phyloP scores from a whole-genome alignment of 1,140 invertebrate genomes.

The Pseudomyrmex pallidus region DNA sequence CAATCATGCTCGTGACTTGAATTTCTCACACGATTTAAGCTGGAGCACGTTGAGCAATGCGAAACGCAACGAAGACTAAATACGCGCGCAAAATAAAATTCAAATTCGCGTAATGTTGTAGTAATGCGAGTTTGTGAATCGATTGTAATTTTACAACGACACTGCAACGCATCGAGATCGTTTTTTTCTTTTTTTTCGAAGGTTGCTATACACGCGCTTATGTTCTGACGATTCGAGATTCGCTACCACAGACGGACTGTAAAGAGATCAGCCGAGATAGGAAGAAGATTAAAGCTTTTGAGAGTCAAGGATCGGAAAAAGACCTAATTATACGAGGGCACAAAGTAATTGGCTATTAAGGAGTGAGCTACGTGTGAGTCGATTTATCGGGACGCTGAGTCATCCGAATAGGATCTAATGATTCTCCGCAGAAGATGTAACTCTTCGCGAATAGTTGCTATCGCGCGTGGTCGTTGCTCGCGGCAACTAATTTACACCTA shows the following conservation, averaged over 20 bases:
- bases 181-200: slow-evolving; percentile 23
- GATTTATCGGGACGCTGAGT: slow-evolving; percentile 68
- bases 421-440: slow-evolving; percentile 39
- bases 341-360: slow-evolving; percentile 70
- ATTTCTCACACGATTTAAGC: slow-evolving; percentile 33
- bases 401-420: slow-evolving; percentile 65
- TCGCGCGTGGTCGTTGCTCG: not conserved
- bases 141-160: not conserved
- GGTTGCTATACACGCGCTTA: slow-evolving; percentile 46
- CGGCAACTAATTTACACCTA: slow-evolving; percentile 33
- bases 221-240: slow-evolving; percentile 43
- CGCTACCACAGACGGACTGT: slow-evolving; percentile 6
- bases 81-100: not conserved
- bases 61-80: not conserved
- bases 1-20: slow-evolving; percentile 75
- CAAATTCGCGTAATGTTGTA: not conserved
- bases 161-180: slow-evolving; percentile 22
- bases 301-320: slow-evolving; percentile 71
- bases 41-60: not conserved
- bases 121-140: not conserved
- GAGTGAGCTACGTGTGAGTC: slow-evolving; percentile 66
- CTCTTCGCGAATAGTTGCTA: slow-evolving; percentile 25
- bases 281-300: slow-evolving; percentile 68
- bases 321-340: slow-evolving; percentile 67
- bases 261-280: slow-evolving; percentile 45